Base-by-base conservation (phyloP, 2,113 vertebrate genomes). In the Callionymus lyra region DNA sequence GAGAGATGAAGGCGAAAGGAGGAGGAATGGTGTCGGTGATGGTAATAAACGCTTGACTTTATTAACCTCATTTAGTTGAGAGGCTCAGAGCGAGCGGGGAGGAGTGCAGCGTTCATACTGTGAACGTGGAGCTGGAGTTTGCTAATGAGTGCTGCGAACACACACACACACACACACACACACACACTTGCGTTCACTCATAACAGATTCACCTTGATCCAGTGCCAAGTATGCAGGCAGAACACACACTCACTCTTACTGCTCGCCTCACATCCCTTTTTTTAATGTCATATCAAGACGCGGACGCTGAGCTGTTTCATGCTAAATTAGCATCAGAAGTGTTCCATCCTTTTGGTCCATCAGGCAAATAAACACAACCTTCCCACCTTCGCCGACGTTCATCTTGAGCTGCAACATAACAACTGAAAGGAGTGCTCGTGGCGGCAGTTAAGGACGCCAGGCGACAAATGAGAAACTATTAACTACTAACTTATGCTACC, bases 11-110 rank as follows among this genome's bases (percentile, higher is more conserved):
- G 74, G 70, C 49, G 59, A 74, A 75, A 65, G 52, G n/a, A 16
- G 61, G 70, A 50, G 61, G 56, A 54, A 49, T 44, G 52, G 66
- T 44, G 68, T 50, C 42, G 64, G 65, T 68, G 74, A 65, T 74
- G 84, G 86, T 77, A 80, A 87, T 91, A 91, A 92, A 93, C 84
- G 84, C 81, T 89, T 81, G 80, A 85, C 86, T 55, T 92, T 91
- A 92, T 90, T 91, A 90, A 90, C 86, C 87, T 87, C 69, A 75
- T 86, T 81, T 84, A 74, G 68, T 49, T 53, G 59, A 59, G 60
- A 68, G 68, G 65, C 62, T 55, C 40, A 68, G 50, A 70, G 63
- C 33, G 46, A 69, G 41, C 50, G 62, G 63, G 70, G 72, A 68
- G 63, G 62, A 68, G 63, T 32, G 47, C 42, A 11, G 58, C 49